Conservation (phyloP, 2,113 vertebrate species). For the Aix galericulata region DNA sequence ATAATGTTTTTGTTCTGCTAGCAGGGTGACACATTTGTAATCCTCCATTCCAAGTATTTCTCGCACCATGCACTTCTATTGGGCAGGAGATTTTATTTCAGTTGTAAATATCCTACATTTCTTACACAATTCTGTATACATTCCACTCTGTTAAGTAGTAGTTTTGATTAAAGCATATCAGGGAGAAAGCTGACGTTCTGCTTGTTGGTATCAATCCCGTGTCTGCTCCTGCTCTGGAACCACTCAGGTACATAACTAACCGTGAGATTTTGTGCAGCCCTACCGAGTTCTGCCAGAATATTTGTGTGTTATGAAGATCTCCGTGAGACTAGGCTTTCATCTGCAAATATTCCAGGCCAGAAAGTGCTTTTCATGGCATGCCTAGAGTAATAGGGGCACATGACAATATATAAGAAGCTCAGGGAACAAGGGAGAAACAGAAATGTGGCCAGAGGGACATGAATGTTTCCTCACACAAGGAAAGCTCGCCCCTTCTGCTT, state of each 20-base stretch:
- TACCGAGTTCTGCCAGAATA: not conserved
- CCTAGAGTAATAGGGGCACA: not conserved
- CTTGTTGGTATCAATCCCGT: accelerated
- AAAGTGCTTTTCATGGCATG: accelerated
- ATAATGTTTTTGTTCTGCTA: not conserved
- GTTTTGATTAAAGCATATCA: not conserved
- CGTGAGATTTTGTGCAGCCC: not conserved
- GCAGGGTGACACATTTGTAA: not conserved
- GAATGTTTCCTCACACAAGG: not conserved
- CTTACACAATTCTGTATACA: not conserved
- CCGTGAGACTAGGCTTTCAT: not conserved
- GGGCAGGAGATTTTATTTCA: not conserved
- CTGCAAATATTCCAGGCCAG: not conserved
- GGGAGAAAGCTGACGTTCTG: not conserved
- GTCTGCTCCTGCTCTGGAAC: not conserved
- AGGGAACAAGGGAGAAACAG: not conserved
- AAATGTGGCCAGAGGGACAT: not conserved
- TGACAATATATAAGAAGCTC: not conserved
- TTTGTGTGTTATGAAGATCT: not conserved
- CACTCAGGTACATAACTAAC: not conserved
- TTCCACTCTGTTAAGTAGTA: not conserved
- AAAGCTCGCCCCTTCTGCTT: not conserved
- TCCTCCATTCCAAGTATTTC: not conserved
- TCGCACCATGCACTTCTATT: not conserved
- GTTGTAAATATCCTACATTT: accelerated